phyloP scores from a whole-genome alignment of 92 coral and sea anemone genomes.

The Siderastrea siderea region DNA sequence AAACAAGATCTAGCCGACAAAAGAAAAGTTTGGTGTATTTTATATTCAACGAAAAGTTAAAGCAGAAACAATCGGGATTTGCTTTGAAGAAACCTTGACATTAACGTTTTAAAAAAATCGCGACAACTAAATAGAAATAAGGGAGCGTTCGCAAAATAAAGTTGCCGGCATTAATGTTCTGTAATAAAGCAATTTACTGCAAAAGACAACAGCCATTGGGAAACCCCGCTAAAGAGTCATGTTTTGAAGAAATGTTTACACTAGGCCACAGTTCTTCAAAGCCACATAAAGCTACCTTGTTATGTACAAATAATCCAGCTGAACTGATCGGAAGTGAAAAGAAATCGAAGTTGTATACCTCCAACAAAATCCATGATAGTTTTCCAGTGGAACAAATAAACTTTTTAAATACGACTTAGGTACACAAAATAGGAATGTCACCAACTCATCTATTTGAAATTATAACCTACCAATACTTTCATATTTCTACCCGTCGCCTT shows the following conservation, averaged over 20 bases:
- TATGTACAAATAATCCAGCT: conserved; percentile 32
- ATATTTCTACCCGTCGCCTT: not conserved
- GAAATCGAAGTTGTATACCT: not conserved
- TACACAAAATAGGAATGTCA: conserved; percentile 7
- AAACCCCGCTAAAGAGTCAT: not conserved
- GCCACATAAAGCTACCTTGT: not conserved
- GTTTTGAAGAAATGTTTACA: not conserved
- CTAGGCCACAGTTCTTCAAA: not conserved
- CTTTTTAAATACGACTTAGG: conserved; percentile 19
- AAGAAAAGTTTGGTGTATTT: no score
- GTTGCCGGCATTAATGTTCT: no score
- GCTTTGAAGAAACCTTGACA: no score
- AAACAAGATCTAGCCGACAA: no score
- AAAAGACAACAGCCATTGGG: not conserved
- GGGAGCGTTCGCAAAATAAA: not conserved
- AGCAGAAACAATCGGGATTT: no score
- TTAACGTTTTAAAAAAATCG: not conserved
- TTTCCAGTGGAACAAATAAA: conserved; percentile 11
- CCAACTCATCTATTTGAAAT: not conserved
- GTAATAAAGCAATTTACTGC: no score
- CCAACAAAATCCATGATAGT: not conserved
- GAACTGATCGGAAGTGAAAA: not conserved
- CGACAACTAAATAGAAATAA: not conserved
- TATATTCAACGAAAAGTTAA: no score
- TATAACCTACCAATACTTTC: not conserved